Conservation (phyloP, 2,113 vertebrate genomes). For the Paramisgurnus dabryanus region DNA sequence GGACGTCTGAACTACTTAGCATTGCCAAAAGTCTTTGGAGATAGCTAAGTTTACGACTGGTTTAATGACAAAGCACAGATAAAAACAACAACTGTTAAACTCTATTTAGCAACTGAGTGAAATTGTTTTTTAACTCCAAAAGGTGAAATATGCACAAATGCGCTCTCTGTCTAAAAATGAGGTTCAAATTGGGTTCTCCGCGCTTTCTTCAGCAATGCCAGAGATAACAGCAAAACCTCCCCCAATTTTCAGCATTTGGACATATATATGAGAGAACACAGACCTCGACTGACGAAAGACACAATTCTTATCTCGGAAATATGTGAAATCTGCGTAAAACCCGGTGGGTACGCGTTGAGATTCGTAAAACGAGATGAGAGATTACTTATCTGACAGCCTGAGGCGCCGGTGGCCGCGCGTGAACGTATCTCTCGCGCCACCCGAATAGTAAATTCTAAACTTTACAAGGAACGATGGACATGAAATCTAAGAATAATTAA, state of each 20-base stretch:
- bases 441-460: not conserved
- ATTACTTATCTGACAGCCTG: slow-evolving; percentile 68
- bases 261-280: not conserved
- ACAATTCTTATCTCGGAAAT: slow-evolving; percentile 15
- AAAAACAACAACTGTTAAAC: not conserved
- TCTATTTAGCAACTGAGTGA: not conserved
- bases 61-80: not conserved
- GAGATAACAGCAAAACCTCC: not conserved
- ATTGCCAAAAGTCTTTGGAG: not conserved
- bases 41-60: not conserved
- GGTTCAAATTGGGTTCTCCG: no score
- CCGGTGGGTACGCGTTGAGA: slow-evolving; percentile 41
- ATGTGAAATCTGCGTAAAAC: slow-evolving; percentile 13
- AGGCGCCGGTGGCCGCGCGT: slow-evolving; percentile 44
- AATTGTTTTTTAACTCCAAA: not conserved
- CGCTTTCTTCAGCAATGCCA: slow-evolving; percentile 19
- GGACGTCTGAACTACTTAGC: not conserved
- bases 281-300: not conserved
- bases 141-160: not conserved
- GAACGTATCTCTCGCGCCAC: not conserved
- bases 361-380: slow-evolving; percentile 31
- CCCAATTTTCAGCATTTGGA: not conserved
- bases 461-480: not conserved
- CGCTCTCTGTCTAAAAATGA: not conserved
- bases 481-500: not conserved